Conservation (phyloP, 2,113 vertebrate species). For the Platysteira castanea region DNA sequence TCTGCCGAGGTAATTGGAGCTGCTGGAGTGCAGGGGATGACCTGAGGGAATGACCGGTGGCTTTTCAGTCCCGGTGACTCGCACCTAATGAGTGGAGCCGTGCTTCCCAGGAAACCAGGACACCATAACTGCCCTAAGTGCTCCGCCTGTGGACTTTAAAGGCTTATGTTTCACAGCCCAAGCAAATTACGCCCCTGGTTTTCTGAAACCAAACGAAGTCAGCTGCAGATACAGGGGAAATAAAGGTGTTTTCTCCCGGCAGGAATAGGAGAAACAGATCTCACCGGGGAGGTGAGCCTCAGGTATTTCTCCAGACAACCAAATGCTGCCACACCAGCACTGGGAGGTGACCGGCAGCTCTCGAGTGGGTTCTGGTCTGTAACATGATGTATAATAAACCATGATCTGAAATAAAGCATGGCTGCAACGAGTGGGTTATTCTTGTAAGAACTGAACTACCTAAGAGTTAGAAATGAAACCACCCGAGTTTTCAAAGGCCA, state of each 20-base stretch:
- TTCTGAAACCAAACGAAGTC: background rate
- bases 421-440: background rate
- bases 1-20: conserved; percentile 57
- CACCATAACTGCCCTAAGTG: background rate
- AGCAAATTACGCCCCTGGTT: background rate
- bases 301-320: background rate
- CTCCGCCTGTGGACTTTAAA: background rate
- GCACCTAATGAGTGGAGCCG: conserved; percentile 10
- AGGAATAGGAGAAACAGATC: background rate
- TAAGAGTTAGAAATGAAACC: background rate
- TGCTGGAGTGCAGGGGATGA: conserved; percentile 3
- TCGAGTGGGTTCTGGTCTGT: background rate
- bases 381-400: background rate
- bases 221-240: background rate
- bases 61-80: conserved; percentile 33
- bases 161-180: background rate
- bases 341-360: background rate
- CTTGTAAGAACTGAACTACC: background rate
- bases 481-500: background rate
- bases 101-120: conserved; percentile 18
- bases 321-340: background rate
- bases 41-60: conserved; percentile 33
- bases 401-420: background rate
- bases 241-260: background rate
- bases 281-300: background rate